A percentile compares a stretch with the other conserved stretches of the same genome.
phyloP scores from a whole-genome alignment of 2,113 vertebrate genomes.

The Pan paniscus region DNA sequence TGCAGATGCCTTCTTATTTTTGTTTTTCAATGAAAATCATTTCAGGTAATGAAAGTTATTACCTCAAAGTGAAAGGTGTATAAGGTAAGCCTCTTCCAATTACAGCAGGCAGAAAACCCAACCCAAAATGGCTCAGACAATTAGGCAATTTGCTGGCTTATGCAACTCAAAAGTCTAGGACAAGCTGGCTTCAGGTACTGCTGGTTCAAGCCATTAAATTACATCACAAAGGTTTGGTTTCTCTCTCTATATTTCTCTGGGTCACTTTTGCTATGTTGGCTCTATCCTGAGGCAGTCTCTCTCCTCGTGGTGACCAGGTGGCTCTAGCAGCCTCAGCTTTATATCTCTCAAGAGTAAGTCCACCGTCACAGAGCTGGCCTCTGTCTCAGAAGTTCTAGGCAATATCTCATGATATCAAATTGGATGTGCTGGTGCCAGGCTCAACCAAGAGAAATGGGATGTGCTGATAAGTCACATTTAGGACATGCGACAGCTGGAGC shows the following conservation, averaged over 20 bases:
- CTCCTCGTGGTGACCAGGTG: neutral
- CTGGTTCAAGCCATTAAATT: neutral
- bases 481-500: neutral
- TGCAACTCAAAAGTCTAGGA: neutral
- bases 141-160: neutral
- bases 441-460: neutral
- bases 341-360: neutral
- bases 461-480: neutral
- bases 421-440: neutral
- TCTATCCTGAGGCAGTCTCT: neutral
- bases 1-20: neutral
- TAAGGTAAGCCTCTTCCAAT: neutral
- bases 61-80: neutral
- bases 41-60: neutral
- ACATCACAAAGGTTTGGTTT: neutral
- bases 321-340: neutral
- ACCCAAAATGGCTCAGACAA: neutral
- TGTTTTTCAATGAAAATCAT: neutral
- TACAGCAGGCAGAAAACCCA: neutral
- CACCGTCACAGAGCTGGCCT: neutral
- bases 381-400: neutral
- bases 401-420: neutral
- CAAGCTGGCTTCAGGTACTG: neutral
- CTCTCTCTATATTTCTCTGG: neutral
- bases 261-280: neutral